Evolutionary conservation across 2,797 vertebrate species (phyloP), one percentile per base, ranked within the genome.

Genomic region (Uromys caudimaculatus): DNA sequence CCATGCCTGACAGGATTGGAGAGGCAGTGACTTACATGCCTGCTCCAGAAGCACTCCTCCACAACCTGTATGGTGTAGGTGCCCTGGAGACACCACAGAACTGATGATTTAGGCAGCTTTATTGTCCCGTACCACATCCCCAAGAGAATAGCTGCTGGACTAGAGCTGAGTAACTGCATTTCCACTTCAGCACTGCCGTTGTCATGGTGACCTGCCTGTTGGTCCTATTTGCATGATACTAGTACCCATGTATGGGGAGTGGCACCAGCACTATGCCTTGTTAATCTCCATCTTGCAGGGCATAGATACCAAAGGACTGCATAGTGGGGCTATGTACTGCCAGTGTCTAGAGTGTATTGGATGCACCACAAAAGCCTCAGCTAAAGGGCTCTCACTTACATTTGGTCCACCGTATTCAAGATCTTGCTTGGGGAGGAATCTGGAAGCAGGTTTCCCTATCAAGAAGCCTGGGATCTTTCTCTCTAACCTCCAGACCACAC

Each of bases 341-440:
- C 99, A 99, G 98, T 99, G 99, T 0, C 97, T 99, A 0, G 99
- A 99, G 97, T 99, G 99, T 35, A 98, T 99, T 97, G 99, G 99
- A 91, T 99, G 99, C 1, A 35, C 1, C 98, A 99, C 0, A 99
- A 99, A n/a, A 99, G 99, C 32, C 99, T 99, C 96, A 23, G 10
- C 50, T 79, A 35, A 21, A 79, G 44, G 44, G 13, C 29, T 29
- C n/a, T 10, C 79, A 17, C 24, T 41, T 38, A 60, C 99, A 99
- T 99, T 99, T 0, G 99, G 99, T 98, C 99, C 99, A 98, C 99
- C 99, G 93, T 99, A 99, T 98, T 99, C 99, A 93, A 99, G 99
- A 99, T 99, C 99, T 0, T 99, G 99, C 95, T 99, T 99, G 99
- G 99, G 99, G n/a, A 19, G 78, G 54, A 87, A 99, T 99, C 98